Conservation (phyloP, 23 tunicate genomes). For the Trididemnum miniatum region DNA sequence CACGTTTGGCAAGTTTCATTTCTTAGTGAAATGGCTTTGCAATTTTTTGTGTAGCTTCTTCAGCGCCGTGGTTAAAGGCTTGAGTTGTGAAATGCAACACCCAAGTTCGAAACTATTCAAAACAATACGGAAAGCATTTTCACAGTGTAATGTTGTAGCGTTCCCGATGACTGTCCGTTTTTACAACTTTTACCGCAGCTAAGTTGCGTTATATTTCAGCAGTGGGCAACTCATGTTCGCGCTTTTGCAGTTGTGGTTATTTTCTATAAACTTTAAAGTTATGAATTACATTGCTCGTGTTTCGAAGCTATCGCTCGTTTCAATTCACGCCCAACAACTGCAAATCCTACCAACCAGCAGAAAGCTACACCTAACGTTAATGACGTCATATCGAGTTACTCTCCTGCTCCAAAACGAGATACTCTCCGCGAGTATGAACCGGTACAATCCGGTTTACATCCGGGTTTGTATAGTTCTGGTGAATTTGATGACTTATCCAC, state of each 20-base stretch:
- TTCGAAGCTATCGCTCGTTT: neutral
- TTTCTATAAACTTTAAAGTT: too few relatives aligned
- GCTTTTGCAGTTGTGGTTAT: neutral
- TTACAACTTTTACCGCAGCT: too few relatives aligned
- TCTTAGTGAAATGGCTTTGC: too few relatives aligned
- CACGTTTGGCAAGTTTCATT: too few relatives aligned
- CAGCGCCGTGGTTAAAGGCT: too few relatives aligned
- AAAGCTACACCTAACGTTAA: neutral
- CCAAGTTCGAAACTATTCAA: too few relatives aligned
- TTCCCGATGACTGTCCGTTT: too few relatives aligned
- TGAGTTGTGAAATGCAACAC: too few relatives aligned
- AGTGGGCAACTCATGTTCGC: neutral
- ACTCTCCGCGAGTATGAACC: constrained; percentile 29
- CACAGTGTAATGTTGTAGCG: too few relatives aligned
- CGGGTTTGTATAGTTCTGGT: neutral
- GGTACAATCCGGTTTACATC: constrained; percentile 31
- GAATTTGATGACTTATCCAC: constrained; percentile 16
- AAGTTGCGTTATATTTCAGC: too few relatives aligned
- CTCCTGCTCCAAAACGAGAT: constrained; percentile 9
- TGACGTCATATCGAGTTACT: neutral
- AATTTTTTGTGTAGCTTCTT: too few relatives aligned
- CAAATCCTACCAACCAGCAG: neutral
- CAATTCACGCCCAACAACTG: neutral
- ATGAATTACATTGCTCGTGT: neutral
- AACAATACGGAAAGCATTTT: too few relatives aligned